Evolutionary conservation across 2,113 vertebrate genomes (phyloP).

Genomic region (Strix aluco): DNA sequence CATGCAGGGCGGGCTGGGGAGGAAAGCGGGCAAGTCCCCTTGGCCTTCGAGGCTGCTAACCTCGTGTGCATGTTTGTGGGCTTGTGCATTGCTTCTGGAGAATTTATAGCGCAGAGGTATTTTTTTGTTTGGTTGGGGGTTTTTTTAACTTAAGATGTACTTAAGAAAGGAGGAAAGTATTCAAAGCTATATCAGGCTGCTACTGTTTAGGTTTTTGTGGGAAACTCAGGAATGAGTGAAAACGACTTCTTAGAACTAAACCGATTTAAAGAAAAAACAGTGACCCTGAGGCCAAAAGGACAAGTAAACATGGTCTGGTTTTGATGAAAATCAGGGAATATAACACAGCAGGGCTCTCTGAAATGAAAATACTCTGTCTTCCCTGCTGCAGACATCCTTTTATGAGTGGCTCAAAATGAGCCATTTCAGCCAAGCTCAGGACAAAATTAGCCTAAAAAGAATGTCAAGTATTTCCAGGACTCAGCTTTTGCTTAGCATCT

Average conservation of each 20-base stretch:
- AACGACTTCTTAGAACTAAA: not conserved
- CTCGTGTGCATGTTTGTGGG: fast-evolving
- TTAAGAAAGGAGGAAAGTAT: not conserved
- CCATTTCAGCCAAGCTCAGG: not conserved
- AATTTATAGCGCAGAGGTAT: not conserved
- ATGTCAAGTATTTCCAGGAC: conserved; percentile 64
- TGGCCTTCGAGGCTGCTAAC: not conserved
- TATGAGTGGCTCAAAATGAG: conserved; percentile 12
- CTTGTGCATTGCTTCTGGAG: not conserved
- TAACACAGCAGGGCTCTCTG: not conserved
- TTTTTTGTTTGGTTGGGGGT: not conserved
- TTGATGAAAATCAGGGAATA: conserved; percentile 26
- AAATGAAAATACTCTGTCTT: conserved; percentile 26
- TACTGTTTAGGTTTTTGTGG: conserved; percentile 18
- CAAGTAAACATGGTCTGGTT: conserved; percentile 30
- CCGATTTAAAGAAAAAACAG: not conserved
- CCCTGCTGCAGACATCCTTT: conserved; percentile 33
- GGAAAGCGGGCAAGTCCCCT: fast-evolving
- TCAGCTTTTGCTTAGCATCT: conserved; percentile 33
- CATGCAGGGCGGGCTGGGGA: too few species aligned
- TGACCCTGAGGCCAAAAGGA: conserved; percentile 9
- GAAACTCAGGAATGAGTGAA: conserved; percentile 6
- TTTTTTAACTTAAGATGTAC: not conserved
- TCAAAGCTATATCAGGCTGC: not conserved
- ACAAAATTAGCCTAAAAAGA: conserved; percentile 57